Evolutionary conservation across 1,140 invertebrate species (phyloP).

Genomic region (Oncopeltus fasciatus): DNA sequence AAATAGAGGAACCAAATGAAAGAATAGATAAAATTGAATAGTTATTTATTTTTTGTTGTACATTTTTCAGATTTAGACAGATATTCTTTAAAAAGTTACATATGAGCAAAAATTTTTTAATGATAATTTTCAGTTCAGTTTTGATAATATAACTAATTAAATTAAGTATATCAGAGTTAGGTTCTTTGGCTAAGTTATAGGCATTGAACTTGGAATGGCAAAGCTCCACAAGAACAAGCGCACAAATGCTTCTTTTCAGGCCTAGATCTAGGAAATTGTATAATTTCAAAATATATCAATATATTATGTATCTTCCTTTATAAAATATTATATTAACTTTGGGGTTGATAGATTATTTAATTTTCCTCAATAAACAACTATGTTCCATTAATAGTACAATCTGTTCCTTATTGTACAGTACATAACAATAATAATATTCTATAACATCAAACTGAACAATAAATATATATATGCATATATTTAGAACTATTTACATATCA

Average conservation of each 20-base stretch:
- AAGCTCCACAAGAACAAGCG: no score
- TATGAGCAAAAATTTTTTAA: no score
- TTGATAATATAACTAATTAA: no score
- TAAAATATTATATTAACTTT: neutral
- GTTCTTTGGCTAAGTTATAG: constrained; percentile 7
- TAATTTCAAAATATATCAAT: neutral
- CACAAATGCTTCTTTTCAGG: no score
- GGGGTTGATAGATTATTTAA: neutral
- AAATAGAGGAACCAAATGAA: no score
- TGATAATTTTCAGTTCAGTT: no score
- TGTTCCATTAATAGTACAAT: neutral
- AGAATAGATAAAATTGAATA: no score
- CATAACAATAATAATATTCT: constrained; percentile 8
- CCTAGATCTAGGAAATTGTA: no score
- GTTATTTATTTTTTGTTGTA: no score
- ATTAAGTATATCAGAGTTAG: no score
- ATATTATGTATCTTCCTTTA: neutral
- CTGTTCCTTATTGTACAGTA: neutral
- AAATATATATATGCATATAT: constrained; percentile 1
- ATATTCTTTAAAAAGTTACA: no score
- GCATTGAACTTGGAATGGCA: neutral
- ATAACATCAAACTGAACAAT: constrained; percentile 10
- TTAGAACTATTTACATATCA: neutral
- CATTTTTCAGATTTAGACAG: no score
- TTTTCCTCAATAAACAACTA: neutral